Evolutionary conservation across 2,113 vertebrate genomes (phyloP).

Genomic region (Ochotona curzoniae): DNA sequence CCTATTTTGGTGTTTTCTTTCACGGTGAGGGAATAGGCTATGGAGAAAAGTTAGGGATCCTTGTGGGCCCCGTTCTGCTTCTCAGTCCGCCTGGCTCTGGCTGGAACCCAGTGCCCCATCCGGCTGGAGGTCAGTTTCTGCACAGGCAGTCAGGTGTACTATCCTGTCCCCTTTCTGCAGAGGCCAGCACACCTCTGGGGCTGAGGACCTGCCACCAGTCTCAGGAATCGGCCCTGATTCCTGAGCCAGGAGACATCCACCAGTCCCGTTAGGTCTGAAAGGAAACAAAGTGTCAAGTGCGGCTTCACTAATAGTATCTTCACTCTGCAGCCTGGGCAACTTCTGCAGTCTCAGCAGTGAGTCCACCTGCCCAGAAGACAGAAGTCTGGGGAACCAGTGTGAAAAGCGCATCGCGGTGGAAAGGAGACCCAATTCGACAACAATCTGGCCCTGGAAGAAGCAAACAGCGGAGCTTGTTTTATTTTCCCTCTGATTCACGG

Average conservation of each 20-base stretch:
- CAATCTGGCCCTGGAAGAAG: neutral
- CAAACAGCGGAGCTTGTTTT: neutral
- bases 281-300: neutral
- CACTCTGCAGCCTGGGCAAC: neutral
- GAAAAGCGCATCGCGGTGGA: too few species aligned
- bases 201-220: slow-evolving; percentile 52
- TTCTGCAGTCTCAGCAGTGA: slow-evolving; percentile 17
- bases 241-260: neutral
- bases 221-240: neutral
- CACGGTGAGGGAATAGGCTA: too few species aligned
- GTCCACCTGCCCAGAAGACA: too few species aligned
- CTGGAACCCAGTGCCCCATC: neutral
- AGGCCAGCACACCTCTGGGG: slow-evolving; percentile 6
- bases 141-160: neutral
- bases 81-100: too few species aligned
- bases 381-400: too few species aligned
- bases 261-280: neutral
- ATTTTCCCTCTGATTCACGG: neutral
- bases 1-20: neutral
- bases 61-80: too few species aligned
- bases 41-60: too few species aligned
- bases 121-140: too few species aligned
- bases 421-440: too few species aligned
- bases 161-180: too few species aligned
- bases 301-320: neutral